Percentiles rank a stretch among this genome's conserved stretches.
These are phyloP conservation scores for Diachasma alloeum DNA, from an alignment of 1,140 invertebrate genomes.

Conservation along the genomic window DNA sequence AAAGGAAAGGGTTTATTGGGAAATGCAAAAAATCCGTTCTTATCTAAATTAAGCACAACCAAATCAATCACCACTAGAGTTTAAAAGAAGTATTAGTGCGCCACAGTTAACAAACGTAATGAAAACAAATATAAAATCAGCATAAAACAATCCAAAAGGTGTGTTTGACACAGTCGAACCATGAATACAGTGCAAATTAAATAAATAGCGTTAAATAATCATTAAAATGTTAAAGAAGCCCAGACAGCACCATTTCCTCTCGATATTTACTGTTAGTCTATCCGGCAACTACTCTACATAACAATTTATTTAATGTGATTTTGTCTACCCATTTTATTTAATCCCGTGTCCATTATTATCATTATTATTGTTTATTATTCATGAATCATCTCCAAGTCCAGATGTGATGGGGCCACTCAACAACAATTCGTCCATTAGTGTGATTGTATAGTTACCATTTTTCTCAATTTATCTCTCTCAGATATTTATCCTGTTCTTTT, in stretches of 20 bases:
- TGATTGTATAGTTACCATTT: slow-evolving; percentile 54
- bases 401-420: slow-evolving; percentile 19
- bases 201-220: background rate
- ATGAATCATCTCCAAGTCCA: slow-evolving; percentile 1
- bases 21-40: slow-evolving; percentile 54
- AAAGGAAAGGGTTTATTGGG: slow-evolving; percentile 47
- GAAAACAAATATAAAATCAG: background rate
- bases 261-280: slow-evolving; percentile 31
- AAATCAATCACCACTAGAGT: slow-evolving; percentile 4
- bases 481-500: background rate
- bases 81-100: background rate
- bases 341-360: slow-evolving; percentile 15
- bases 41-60: slow-evolving; percentile 35
- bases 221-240: slow-evolving; percentile 11
- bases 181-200: background rate
- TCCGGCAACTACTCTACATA: slow-evolving; percentile 27
- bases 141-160: background rate
- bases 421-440: slow-evolving; percentile 21
- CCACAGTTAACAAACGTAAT: slow-evolving; percentile 13
- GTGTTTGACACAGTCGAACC: background rate
- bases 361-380: background rate
- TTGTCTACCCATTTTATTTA: slow-evolving; percentile 20
- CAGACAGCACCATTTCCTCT: slow-evolving; percentile 33
- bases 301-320: slow-evolving; percentile 22
- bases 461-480: slow-evolving; percentile 11